Percentiles rank a stretch among this genome's conserved stretches.
Evolutionary conservation across 2,888 invertebrate genomes (phyloP).

Genomic region (Bellardia pandia): DNA sequence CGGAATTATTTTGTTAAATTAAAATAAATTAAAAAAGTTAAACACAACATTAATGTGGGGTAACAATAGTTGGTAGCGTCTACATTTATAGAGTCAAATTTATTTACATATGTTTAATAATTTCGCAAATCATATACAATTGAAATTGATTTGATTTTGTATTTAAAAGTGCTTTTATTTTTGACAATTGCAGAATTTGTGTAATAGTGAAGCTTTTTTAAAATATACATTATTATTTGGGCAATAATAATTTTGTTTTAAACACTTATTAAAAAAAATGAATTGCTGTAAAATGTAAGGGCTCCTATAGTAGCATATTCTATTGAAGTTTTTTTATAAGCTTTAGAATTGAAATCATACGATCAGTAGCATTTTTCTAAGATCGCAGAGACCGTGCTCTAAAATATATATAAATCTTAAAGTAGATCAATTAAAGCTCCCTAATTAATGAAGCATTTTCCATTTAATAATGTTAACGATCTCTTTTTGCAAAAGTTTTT

Average conservation of each 20-base stretch:
- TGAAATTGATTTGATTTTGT: background rate
- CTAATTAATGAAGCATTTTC: no score
- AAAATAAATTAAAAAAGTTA: background rate
- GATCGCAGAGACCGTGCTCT: no score
- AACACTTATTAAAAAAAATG: background rate
- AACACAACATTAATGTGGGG: background rate
- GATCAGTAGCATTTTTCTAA: no score
- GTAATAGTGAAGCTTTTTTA: slow-evolving; percentile 43
- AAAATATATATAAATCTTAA: no score
- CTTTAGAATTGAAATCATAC: no score
- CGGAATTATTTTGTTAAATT: background rate
- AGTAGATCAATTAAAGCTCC: no score
- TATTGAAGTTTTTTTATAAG: no score
- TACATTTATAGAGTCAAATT: background rate
- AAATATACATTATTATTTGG: background rate
- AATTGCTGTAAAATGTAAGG: background rate
- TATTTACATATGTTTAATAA: background rate
- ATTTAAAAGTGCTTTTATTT: background rate
- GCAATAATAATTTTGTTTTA: background rate
- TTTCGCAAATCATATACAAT: slow-evolving; percentile 2
- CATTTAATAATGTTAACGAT: no score
- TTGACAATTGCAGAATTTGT: slow-evolving; percentile 20
- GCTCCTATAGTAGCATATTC: no score
- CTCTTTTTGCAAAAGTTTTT: no score
- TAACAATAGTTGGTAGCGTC: background rate